Evolutionary conservation across 2,888 invertebrate species (phyloP).

Genomic region (Agonopterix alstromeriana): DNA sequence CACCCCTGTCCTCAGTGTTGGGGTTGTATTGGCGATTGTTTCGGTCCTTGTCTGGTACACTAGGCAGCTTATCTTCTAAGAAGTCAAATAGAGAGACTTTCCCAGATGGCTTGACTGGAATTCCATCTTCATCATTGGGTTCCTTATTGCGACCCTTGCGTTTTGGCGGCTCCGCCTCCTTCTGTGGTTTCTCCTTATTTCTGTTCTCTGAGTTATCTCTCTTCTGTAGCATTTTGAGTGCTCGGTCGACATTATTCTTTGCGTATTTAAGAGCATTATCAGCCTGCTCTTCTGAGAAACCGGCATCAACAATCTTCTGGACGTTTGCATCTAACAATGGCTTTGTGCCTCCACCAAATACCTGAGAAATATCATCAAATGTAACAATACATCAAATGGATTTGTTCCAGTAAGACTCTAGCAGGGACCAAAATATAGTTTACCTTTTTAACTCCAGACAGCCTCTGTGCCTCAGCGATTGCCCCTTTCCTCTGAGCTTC

Average conservation of each 20-base stretch:
- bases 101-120: slow-evolving; percentile 84
- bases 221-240: slow-evolving; percentile 81
- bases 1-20: slow-evolving; percentile 41
- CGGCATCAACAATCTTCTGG: slow-evolving; percentile 87
- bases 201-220: slow-evolving; percentile 68
- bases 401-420: slow-evolving; percentile 1
- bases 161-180: slow-evolving; percentile 59
- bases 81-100: slow-evolving; percentile 90
- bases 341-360: slow-evolving; percentile 81
- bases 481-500: slow-evolving; percentile 93
- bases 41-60: slow-evolving; percentile 66
- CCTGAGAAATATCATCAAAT: slow-evolving; percentile 37
- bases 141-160: slow-evolving; percentile 68
- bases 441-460: slow-evolving; percentile 75
- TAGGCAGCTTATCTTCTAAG: slow-evolving; percentile 86
- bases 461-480: slow-evolving; percentile 89
- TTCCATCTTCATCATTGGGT: slow-evolving; percentile 72
- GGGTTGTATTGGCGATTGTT: slow-evolving; percentile 42
- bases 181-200: slow-evolving; percentile 55
- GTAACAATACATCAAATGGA: not conserved
- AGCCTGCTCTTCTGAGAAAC: slow-evolving; percentile 86
- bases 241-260: slow-evolving; percentile 84
- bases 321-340: slow-evolving; percentile 85
- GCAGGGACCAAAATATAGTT: not conserved
- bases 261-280: slow-evolving; percentile 82